Conservation (phyloP, 2,888 invertebrate genomes). For the Branchellion lobata region DNA sequence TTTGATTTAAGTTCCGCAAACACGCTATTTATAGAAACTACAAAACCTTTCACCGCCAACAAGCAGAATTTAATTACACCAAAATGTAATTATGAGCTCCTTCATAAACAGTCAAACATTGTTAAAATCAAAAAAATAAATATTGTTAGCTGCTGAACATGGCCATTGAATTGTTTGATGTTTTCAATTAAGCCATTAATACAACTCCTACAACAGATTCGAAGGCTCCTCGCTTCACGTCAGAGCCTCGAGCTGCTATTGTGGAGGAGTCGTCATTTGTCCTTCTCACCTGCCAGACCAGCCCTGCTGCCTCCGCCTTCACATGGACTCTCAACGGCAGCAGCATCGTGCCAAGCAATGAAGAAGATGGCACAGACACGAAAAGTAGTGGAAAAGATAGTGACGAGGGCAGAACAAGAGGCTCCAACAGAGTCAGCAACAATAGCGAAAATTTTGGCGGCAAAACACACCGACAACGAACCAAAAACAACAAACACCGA, state of each 20-base stretch:
- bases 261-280: background rate
- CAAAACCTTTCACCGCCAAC: too few relatives aligned
- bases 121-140: too few relatives aligned
- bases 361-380: background rate
- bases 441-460: too few relatives aligned
- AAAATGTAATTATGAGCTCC: too few relatives aligned
- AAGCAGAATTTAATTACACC: too few relatives aligned
- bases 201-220: background rate
- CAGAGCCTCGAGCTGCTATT: background rate
- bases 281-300: background rate
- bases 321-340: conserved; percentile 1
- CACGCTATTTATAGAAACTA: too few relatives aligned
- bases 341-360: background rate
- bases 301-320: background rate
- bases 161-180: too few relatives aligned
- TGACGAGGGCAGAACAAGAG: background rate
- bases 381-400: background rate
- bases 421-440: background rate
- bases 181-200: background rate
- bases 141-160: too few relatives aligned
- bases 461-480: background rate
- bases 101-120: too few relatives aligned
- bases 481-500: background rate
- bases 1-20: too few relatives aligned
- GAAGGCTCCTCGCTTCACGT: conserved; percentile 2